phyloP scores from a whole-genome alignment of 2,888 invertebrate species.

The Cryptocheilus praepositus region DNA sequence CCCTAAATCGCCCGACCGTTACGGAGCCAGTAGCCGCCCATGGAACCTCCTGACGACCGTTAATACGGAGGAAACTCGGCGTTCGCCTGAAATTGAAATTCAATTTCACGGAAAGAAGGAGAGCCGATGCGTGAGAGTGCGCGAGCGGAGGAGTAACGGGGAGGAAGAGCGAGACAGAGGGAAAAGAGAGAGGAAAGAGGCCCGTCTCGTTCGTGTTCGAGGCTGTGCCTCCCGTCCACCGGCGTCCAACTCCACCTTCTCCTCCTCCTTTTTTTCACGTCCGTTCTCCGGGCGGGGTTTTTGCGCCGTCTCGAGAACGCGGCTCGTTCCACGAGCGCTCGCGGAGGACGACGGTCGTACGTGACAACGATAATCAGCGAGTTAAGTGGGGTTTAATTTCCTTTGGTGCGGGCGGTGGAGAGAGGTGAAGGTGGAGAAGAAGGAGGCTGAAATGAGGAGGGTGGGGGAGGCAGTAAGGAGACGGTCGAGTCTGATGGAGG shows the following conservation, averaged over 20 bases:
- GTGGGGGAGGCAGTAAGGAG: constrained; percentile 54
- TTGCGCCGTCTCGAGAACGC: constrained; percentile 35
- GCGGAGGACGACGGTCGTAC: constrained; percentile 57
- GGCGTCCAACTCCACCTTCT: constrained; percentile 5
- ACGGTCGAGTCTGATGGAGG: constrained; percentile 27
- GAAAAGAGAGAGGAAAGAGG: too few species aligned
- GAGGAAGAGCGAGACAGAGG: constrained; percentile 9
- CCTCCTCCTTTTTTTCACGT: constrained; percentile 31
- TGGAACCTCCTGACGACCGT: background rate
- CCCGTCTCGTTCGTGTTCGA: background rate
- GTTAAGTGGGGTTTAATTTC: constrained; percentile 72
- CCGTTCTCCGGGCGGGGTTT: constrained; percentile 41
- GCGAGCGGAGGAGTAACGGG: background rate
- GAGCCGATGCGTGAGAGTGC: background rate
- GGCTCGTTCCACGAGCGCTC: constrained; percentile 41
- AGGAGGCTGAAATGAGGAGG: constrained; percentile 32
- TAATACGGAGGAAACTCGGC: background rate
- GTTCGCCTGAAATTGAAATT: constrained; percentile 30
- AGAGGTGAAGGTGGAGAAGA: constrained; percentile 41
- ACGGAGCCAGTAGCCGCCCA: too few species aligned
- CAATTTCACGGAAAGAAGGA: constrained; percentile 32
- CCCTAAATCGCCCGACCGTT: too few species aligned
- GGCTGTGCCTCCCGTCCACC: constrained; percentile 4
- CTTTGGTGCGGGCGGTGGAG: constrained; percentile 66
- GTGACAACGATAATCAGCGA: constrained; percentile 73